Base-by-base conservation (phyloP, 2,888 invertebrate species). In the Penaeus monodon region DNA sequence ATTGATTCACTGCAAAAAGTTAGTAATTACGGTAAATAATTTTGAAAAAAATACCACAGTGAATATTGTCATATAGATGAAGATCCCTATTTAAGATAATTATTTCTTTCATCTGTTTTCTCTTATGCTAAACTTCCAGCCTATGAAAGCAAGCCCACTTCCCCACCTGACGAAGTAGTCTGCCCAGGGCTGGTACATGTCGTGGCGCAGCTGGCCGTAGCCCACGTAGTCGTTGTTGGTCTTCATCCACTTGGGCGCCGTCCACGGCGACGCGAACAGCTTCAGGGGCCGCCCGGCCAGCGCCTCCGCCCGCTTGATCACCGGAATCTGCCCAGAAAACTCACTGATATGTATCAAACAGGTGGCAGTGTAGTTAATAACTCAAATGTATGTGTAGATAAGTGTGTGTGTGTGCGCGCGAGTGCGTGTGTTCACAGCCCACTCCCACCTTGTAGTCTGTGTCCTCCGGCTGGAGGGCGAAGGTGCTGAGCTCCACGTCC, bases 111-210 rank as follows among this genome's bases (percentile, higher is more conserved):
- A 68, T 17, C 7, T 22, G 14, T 22, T 76, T 44, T 44, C 22
- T 20, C 24, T 29, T n/a, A 20, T 14, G 6, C 27, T n/a, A 38
- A 27, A 29, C 63, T 22, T 3, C 27, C 77, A 2, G 29, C 63
- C 27, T 57, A 68, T n/a, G 57, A 14, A 57, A 2, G 2, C 14
- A 57, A 12, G 12, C 57, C 57, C 24, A n/a, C 4, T 7, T 27
- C 88, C 90, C 91, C 91, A 95, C 94, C 94, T 96, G 3, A 96
- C 91, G 91, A 96, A 95, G 91, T 98, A 98, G 90, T 96, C 93
- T 0, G 97, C 97, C 94, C 95, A 98, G 0, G 95, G 92, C 92
- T 96, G 95, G 92, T 95, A 97, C 92, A 95, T 96, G 77, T 93
- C 91, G 2, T 90, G 88, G 84, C 91, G 92, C 64, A 94, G 90